Base-by-base conservation (phyloP, 2,113 vertebrate species). In the Corythoichthys haematopterus region DNA sequence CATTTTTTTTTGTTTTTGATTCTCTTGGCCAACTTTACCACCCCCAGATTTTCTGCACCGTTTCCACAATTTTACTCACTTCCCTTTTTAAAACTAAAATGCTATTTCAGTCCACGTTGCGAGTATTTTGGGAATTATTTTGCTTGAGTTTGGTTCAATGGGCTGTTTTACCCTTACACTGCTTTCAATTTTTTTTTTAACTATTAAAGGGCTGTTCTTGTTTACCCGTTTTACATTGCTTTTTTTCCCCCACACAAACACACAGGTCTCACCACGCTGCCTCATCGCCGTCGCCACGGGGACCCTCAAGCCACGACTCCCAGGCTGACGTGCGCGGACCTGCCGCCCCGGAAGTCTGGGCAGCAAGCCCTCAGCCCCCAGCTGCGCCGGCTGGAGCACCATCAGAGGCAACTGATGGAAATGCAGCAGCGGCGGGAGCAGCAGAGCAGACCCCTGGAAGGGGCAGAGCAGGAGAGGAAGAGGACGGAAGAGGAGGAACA, bases 371-470 rank as follows among this genome's bases (percentile, higher is more conserved):
- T 84, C 66, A 90, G 87, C 65, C 80, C 87, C 0, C 91, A 93
- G 84, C 89, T 93, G 52, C 82, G 79, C 43, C 53, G 89, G 58
- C 87, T 92, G 69, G 89, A 91, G 82, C 86, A 86, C 6, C 90
- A 92, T 74, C 91, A 91, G 76, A 77, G 75, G 3, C 88, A 92
- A 64, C 85, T 92, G 73, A 80, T 71, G 69, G 86, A 90, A 75
- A 63, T 92, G 62, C 85, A 91, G 82, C 87, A 89, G 2, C 85
- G 89, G n/a, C 68, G 84, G 40, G 85, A 88, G 60, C 81, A 85
- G 38, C 84, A 86, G 75, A 83, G 72, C 64, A 68, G 62, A 7
- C 81, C 81, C 0, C 71, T 83, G 57, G 83, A 89, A 63, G 85
- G 83, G 65, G 85, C 73, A 0, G 81, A 83, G 75, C 85, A 79